Percentiles rank a stretch among this genome's conserved stretches.
Evolutionary conservation across 1,140 invertebrate genomes (phyloP).

Genomic region (Arctopsyche grandis): DNA sequence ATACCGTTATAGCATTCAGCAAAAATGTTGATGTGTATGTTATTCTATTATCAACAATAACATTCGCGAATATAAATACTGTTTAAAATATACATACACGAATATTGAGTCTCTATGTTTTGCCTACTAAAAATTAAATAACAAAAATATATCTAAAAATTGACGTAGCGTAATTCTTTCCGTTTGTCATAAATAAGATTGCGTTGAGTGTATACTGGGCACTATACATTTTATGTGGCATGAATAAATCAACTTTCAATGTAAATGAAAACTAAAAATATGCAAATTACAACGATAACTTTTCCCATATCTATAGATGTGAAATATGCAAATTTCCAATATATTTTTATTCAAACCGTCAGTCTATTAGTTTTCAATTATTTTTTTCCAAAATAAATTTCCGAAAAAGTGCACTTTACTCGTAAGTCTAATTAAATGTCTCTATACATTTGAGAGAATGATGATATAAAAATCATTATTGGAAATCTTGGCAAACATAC

Average conservation of each 20-base stretch:
- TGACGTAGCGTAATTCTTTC: conserved; percentile 8
- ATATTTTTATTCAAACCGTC: not conserved
- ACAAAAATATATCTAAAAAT: conserved; percentile 32
- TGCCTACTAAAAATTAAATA: conserved; percentile 23
- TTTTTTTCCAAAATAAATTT: conserved; percentile 4
- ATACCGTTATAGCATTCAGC: not conserved
- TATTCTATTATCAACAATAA: too few relatives aligned
- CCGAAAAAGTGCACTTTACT: conserved; percentile 26
- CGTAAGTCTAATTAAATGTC: conserved; percentile 2
- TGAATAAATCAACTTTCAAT: not conserved
- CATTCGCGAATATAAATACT: conserved; percentile 17
- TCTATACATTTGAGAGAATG: not conserved
- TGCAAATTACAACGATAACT: too few relatives aligned
- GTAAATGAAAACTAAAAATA: too few relatives aligned
- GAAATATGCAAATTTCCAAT: too few relatives aligned
- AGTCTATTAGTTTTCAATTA: conserved; percentile 16
- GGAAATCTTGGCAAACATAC: not conserved
- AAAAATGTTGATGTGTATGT: not conserved
- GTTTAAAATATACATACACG: conserved; percentile 1
- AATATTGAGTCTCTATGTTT: not conserved
- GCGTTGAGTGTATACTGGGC: not conserved
- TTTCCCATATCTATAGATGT: too few relatives aligned
- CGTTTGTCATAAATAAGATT: not conserved
- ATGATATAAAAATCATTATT: conserved; percentile 8
- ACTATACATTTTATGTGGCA: conserved; percentile 5